These are phyloP conservation scores for Dione vanillae DNA, from an alignment of 2,888 invertebrate species.

Conservation along the genomic window DNA sequence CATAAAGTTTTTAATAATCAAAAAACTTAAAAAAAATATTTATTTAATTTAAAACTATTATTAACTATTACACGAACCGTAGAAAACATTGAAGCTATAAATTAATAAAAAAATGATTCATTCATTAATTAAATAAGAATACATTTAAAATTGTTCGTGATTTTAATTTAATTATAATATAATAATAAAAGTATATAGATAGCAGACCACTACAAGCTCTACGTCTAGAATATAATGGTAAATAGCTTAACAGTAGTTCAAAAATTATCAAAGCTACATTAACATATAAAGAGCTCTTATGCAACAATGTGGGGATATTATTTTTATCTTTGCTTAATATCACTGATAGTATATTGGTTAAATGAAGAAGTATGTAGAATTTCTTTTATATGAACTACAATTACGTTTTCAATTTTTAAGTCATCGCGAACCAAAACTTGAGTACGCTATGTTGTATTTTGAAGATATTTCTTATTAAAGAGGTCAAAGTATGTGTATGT, in stretches of 20 bases:
- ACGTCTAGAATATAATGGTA: not conserved
- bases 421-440: too few relatives aligned
- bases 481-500: too few relatives aligned
- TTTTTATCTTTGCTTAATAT: not conserved
- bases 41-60: too few relatives aligned
- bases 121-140: too few relatives aligned
- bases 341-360: not conserved
- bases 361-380: too few relatives aligned
- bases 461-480: too few relatives aligned
- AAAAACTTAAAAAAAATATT: not conserved
- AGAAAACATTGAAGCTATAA: too few relatives aligned
- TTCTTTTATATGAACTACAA: too few relatives aligned
- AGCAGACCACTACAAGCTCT: slow-evolving; percentile 15
- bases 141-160: not conserved
- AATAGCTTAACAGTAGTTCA: not conserved
- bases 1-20: not conserved
- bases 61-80: too few relatives aligned
- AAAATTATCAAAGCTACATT: slow-evolving; percentile 16
- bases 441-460: too few relatives aligned
- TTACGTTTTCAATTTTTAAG: too few relatives aligned
- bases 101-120: too few relatives aligned
- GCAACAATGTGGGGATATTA: not conserved
- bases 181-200: not conserved
- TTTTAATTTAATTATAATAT: not conserved
- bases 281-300: slow-evolving; percentile 1